Evolutionary conservation across 2,113 vertebrate genomes (phyloP), one percentile per base, ranked within the genome.

Genomic region (Scytalopus superciliaris): DNA sequence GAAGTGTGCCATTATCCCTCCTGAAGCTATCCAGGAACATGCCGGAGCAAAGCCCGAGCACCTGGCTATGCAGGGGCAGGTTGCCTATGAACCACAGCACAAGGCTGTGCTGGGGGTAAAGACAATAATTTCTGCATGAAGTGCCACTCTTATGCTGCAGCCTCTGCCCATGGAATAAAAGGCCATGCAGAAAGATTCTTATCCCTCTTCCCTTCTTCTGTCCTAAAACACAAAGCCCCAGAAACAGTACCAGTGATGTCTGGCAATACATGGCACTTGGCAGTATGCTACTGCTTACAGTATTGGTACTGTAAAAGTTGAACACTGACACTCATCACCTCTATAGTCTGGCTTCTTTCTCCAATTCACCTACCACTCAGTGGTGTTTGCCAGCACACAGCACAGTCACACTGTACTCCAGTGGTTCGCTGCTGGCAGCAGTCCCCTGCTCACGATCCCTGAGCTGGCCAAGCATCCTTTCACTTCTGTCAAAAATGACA

Each of bases 391-490:
- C 70, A 14, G 25, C 22, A 3, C 0, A 2, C 10, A 40, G 33
- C 9, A 11, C 40, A 25, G 56, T 30, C 50, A 40, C 33, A 5
- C 33, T 0, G 2, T 14, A 17, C 15, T 16, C 77, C 1, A 2
- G 50, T 1, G 27, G 19, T 28, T 55, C 1, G 3, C 56, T 60
- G 47, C 33, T 47, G 19, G 52, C 3, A 2, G n/a, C 0, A 0
- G 72, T 60, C 56, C 18, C 0, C 0, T 15, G 31, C 22, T 33
- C 56, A 7, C 5, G 14, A n/a, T 3, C 14, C 14, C 42, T 24
- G 60, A 73, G 45, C 12, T 47, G 21, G 9, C 24, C 49, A 45
- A 55, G 69, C 12, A n/a, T 7, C 15, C n/a, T 55, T 66, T 37
- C 19, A 30, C 31, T 64, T 52, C n/a, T 22, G 23, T 7, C 23